These are phyloP conservation scores for Aplodontia rufa DNA, from an alignment of 2,113 vertebrate genomes.

Conservation along the genomic window DNA sequence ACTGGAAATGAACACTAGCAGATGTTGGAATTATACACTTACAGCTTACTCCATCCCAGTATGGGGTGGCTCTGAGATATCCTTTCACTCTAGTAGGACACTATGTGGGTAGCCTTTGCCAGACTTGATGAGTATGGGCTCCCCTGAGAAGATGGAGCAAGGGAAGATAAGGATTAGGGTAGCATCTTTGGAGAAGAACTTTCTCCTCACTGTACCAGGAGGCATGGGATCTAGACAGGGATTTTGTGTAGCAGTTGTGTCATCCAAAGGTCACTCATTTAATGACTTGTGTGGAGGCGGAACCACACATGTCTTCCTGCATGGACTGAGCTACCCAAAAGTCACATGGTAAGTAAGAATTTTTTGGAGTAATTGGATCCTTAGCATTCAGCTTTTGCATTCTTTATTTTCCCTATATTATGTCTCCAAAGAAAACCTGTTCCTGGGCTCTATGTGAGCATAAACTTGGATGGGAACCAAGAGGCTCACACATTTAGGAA, in stretches of 20 bases:
- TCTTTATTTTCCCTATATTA: not conserved
- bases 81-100: not conserved
- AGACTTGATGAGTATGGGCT: not conserved
- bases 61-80: not conserved
- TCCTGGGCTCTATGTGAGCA: not conserved
- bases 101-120: not conserved
- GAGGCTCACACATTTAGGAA: not conserved
- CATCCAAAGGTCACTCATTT: not conserved
- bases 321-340: not conserved
- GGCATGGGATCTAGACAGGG: too few species aligned
- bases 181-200: not conserved
- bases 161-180: not conserved
- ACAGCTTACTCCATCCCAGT: accelerated
- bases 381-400: not conserved
- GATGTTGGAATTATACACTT: accelerated
- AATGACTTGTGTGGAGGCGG: not conserved
- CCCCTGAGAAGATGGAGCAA: not conserved
- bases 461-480: not conserved
- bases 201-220: too few species aligned
- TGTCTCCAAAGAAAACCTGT: not conserved
- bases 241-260: not conserved
- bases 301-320: not conserved
- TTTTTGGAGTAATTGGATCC: not conserved
- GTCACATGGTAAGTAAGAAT: not conserved
- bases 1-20: accelerated